Percentiles rank a stretch among this genome's conserved stretches.
These are phyloP conservation scores for Pecten maximus DNA, from an alignment of 2,888 invertebrate species.

Conservation along the genomic window DNA sequence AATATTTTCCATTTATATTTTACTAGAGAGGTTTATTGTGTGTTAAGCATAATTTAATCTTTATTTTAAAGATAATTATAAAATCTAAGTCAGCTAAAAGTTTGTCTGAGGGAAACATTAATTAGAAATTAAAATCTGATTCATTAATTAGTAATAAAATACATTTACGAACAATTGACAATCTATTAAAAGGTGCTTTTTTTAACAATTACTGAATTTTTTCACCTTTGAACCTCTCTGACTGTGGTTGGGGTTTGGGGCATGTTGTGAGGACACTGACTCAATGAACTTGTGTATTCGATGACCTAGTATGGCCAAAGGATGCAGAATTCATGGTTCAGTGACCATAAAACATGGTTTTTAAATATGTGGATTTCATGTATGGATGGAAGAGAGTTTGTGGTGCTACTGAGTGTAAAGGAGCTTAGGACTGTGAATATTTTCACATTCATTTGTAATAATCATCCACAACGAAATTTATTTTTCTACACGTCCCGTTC, in stretches of 20 bases:
- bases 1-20: not conserved
- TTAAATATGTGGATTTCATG: not conserved
- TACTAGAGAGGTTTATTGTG: not conserved
- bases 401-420: not conserved
- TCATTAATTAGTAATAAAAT: not conserved
- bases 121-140: not conserved
- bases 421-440: not conserved
- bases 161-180: too few relatives aligned
- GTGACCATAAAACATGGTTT: not conserved
- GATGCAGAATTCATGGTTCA: not conserved
- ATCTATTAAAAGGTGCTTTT: too few relatives aligned
- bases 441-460: not conserved
- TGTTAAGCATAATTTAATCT: not conserved
- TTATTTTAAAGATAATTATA: not conserved
- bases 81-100: not conserved
- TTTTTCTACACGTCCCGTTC: slow-evolving; percentile 17
- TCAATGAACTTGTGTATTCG: not conserved
- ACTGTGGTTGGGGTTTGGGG: too few relatives aligned
- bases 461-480: slow-evolving; percentile 29
- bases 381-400: not conserved
- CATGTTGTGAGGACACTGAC: too few relatives aligned
- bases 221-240: too few relatives aligned
- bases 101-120: not conserved
- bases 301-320: not conserved
- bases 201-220: too few relatives aligned